phyloP scores from a whole-genome alignment of 2,888 invertebrate genomes.

The Drosophila formosana region DNA sequence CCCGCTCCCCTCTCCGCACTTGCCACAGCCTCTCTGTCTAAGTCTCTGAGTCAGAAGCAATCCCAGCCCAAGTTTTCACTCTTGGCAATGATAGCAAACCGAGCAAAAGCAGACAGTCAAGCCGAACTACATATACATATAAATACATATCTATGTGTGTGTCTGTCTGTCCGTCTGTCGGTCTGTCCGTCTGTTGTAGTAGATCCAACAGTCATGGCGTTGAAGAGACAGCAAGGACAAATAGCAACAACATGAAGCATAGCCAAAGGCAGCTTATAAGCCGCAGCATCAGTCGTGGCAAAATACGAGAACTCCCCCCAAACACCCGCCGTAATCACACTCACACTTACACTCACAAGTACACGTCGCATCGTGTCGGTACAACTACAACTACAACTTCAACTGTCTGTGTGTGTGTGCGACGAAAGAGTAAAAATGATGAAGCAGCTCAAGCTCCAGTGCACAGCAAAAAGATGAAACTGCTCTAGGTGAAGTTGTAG shows the following conservation, averaged over 20 bases:
- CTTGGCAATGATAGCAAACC: conserved; percentile 25
- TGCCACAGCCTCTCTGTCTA: neutral
- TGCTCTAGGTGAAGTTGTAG: conserved; percentile 50
- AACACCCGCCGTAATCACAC: conserved; percentile 1
- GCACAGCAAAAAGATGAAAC: conserved; percentile 75
- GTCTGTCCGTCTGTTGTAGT: conserved; percentile 7
- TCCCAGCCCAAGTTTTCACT: conserved; percentile 14
- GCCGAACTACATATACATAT: conserved; percentile 17
- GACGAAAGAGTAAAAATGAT: conserved; percentile 71
- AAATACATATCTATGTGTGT: neutral
- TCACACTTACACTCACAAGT: neutral
- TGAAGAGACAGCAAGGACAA: conserved; percentile 61
- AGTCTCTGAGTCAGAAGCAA: conserved; percentile 10
- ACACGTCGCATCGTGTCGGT: conserved; percentile 13
- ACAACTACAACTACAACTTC: neutral
- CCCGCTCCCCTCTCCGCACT: neutral
- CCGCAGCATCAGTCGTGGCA: conserved; percentile 53
- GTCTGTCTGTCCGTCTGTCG: neutral
- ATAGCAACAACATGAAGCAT: conserved; percentile 43
- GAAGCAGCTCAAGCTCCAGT: conserved; percentile 60
- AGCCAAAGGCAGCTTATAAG: conserved; percentile 60
- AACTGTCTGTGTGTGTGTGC: conserved; percentile 6
- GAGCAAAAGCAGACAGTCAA: conserved; percentile 27
- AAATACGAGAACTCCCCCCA: conserved; percentile 26
- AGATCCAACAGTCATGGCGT: conserved; percentile 46